Evolutionary conservation across 2,113 vertebrate genomes (phyloP), one percentile per base, ranked within the genome.

Genomic region (Natator depressus): DNA sequence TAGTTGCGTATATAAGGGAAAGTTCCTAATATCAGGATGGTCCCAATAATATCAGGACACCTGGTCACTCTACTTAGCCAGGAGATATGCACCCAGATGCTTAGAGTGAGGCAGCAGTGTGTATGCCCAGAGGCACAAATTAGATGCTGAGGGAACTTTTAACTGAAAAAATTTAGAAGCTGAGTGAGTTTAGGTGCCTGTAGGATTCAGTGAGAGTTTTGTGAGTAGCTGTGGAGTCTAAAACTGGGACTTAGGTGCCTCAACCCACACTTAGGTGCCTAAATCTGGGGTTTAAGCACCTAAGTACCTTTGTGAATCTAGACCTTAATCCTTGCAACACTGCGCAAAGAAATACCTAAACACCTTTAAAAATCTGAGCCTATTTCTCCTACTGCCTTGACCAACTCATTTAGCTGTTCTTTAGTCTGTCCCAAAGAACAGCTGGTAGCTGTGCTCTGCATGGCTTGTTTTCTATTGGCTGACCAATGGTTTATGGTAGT

Each of bases 361-460:
- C 93, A 92, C 83, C 46, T 89, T 95, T 84, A 91, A 82, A 89
- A 94, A 87, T n/a, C 46, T 0, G 0, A 93, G 87, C 81, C 90
- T 96, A 83, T 72, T 91, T 91, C 81, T 57, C 89, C 3, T 4
- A 83, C 91, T 96, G 91, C 89, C 92, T 82, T n/a, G 75, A 88
- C 91, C 84, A 83, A 8, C 47, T 96, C 49, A 42, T 76, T 76
- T 27, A 42, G 20, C 72, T 46, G 38, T 31, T 86, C 79, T 59
- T 82, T 97, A 96, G 85, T 92, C 82, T 75, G 79, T 88, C 8
- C 65, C 47, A 83, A 89, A 79, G 89, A 95, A 55, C 94, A 97
- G 96, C 96, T 96, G 94, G 94, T 95, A 94, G 91, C 93, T 91
- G n/a, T 80, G 80, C 80, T 89, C 79, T 6, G 19, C 82, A 50